A percentile compares a stretch with the other conserved stretches of the same genome.
Conservation (phyloP, 2,113 vertebrate genomes). For the Gulo gulo region DNA sequence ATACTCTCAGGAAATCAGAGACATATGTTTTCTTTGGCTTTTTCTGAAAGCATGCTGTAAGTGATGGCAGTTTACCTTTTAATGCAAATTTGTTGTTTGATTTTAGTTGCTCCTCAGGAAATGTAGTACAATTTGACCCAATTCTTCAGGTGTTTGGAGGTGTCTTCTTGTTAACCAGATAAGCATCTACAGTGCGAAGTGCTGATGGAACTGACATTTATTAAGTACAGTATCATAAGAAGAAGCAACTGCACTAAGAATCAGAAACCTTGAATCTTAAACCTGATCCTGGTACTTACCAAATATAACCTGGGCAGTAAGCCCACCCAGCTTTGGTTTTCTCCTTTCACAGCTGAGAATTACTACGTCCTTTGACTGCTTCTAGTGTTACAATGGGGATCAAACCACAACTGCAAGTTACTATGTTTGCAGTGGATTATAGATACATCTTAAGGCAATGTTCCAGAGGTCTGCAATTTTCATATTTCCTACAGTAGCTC, state of each 20-base stretch:
- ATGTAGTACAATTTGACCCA: background rate
- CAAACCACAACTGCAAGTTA: background rate
- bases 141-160: background rate
- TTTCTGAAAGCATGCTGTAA: background rate
- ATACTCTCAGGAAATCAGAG: background rate
- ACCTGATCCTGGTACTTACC: background rate
- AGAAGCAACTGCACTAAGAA: background rate
- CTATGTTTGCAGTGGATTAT: background rate
- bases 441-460: background rate
- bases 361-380: background rate
- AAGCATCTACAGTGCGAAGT: background rate
- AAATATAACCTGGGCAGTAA: background rate
- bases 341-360: background rate
- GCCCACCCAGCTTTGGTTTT: background rate
- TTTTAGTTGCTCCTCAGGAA: background rate
- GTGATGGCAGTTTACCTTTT: conserved; percentile 13
- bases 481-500: background rate
- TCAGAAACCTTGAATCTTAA: background rate
- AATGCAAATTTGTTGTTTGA: background rate
- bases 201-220: background rate
- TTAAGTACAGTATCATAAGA: background rate
- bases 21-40: background rate
- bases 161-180: background rate
- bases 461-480: background rate
- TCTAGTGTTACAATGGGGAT: background rate